Evolutionary conservation across 2,888 invertebrate species (phyloP), one percentile per base, ranked within the genome.

Genomic region (Cheilosia impressa): DNA sequence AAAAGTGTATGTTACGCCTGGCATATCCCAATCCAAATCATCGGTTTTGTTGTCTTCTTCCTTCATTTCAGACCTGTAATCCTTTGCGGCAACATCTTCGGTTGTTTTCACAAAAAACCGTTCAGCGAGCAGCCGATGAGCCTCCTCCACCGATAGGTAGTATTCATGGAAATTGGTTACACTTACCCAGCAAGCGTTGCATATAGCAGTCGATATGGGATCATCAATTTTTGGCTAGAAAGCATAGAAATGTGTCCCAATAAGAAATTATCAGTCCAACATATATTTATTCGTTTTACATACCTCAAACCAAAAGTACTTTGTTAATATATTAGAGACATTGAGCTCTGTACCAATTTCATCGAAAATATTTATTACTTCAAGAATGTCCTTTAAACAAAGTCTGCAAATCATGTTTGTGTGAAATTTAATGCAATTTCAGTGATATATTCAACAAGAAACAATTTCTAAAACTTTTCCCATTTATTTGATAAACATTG

Each of bases 241-340:
- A 47, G 43, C 58, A 43, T 19, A 57, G 5, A 68, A 65, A 47
- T 34, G 27, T 27, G 24, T 27, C 3, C 38, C 41, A 3, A 15
- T 17, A 57, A 22, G 15, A 45, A 34, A 38, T 45, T 6, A 34
- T 9, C 13, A 6, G 15, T 22, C 10, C 19, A 63, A 38, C 7
- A 27, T 34, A 10, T 22, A 13, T 13, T n/a, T n/a, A 7, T 15
- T 19, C 72, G 6, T 15, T n/a, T 6, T 22, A 9, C 50, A 2
- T 88, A 91, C 92, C 90, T 91, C 90, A 78, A 92, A 92, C 91
- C 92, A 92, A 88, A 92, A 92, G 80, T 92, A 90, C 87, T 92
- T 91, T 43, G 88, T 88, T 27, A 92, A 82, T 43, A 91, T 88
- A 2, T 76, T 75, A 1, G 91, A 89, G n/a, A 91, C 89, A 81